Evolutionary conservation across 2,888 invertebrate genomes (phyloP).

Genomic region (Halocaridina rubra): DNA sequence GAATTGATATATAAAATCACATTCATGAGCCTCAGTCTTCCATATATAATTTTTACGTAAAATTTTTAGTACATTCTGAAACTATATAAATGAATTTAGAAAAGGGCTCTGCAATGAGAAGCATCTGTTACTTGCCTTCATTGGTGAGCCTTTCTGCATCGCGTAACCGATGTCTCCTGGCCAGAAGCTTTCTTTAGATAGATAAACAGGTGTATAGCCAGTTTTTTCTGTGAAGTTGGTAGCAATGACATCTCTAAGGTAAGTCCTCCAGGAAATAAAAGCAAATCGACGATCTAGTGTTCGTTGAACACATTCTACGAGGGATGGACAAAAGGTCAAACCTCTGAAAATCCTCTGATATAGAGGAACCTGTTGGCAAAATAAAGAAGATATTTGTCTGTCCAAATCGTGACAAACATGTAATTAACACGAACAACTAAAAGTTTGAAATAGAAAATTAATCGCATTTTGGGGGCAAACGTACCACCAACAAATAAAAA

Average conservation of each 20-base stretch:
- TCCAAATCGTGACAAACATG: too few relatives aligned
- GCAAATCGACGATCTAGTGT: conserved; percentile 46
- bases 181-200: conserved; percentile 45
- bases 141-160: conserved; percentile 43
- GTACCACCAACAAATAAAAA: too few relatives aligned
- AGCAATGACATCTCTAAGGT: conserved; percentile 55
- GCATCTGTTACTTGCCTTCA: conserved; percentile 18
- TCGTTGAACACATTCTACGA: conserved; percentile 39
- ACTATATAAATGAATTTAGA: too few relatives aligned
- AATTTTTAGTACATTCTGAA: too few relatives aligned
- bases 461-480: too few relatives aligned
- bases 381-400: too few relatives aligned
- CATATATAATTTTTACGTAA: too few relatives aligned
- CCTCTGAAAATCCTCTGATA: conserved; percentile 51
- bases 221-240: conserved; percentile 45
- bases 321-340: conserved; percentile 43
- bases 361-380: conserved; percentile 44
- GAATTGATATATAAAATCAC: too few relatives aligned
- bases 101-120: too few relatives aligned
- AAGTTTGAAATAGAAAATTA: too few relatives aligned
- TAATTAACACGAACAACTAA: too few relatives aligned
- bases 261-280: conserved; percentile 54
- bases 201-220: conserved; percentile 39
- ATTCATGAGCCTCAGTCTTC: too few relatives aligned
- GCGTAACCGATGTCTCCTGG: conserved; percentile 43